Conservation (phyloP, 2,113 vertebrate species). For the Cnemophilus loriae region DNA sequence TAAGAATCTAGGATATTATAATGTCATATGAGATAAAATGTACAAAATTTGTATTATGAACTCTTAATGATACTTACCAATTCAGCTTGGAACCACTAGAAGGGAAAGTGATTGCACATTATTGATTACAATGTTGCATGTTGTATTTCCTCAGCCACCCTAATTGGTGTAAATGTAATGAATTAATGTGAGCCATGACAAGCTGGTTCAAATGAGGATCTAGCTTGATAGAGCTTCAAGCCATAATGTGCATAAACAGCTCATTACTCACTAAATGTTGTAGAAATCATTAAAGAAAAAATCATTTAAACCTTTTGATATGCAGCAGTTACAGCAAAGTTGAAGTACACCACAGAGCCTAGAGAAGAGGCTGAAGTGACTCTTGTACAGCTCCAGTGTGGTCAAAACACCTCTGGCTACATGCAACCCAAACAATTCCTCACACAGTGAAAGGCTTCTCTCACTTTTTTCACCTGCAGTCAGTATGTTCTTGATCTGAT, state of each 20-base stretch:
- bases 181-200: not conserved
- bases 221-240: not conserved
- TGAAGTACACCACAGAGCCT: not conserved
- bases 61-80: not conserved
- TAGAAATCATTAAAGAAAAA: not conserved
- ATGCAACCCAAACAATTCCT: not conserved
- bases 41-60: not conserved
- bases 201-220: not conserved
- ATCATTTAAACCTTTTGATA: not conserved
- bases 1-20: not conserved
- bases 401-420: not conserved
- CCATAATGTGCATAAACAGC: not conserved
- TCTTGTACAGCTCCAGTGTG: not conserved
- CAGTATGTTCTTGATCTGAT: not conserved
- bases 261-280: not conserved
- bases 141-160: not conserved
- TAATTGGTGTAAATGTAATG: not conserved
- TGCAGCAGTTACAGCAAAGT: not conserved
- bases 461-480: not conserved
- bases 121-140: not conserved
- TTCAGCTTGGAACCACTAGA: not conserved
- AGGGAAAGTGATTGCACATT: not conserved
- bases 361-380: not conserved
- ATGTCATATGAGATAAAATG: not conserved
- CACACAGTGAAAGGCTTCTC: not conserved